Evolutionary conservation across 1,140 invertebrate species (phyloP).

Genomic region (Temnothorax curvispinosus): DNA sequence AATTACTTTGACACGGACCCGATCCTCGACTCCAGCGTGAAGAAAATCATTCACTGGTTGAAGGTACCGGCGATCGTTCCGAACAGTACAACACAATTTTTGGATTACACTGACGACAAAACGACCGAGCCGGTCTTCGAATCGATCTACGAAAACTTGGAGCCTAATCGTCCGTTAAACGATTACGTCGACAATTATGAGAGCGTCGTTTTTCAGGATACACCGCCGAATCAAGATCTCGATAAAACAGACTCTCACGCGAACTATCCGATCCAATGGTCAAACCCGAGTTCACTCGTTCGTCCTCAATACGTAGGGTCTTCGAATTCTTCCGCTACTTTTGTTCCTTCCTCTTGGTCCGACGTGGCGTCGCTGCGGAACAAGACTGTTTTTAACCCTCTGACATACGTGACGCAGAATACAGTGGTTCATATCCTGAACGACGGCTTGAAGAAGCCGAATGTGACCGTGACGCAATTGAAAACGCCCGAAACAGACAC

Average conservation of each 20-base stretch:
- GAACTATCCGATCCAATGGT: neutral
- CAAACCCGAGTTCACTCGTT: neutral
- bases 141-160: slow-evolving; percentile 69
- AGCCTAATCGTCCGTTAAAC: slow-evolving; percentile 72
- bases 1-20: slow-evolving; percentile 36
- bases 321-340: neutral
- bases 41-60: slow-evolving; percentile 79
- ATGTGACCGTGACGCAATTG: slow-evolving; percentile 69
- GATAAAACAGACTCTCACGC: neutral
- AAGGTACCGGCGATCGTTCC: slow-evolving; percentile 74
- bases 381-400: slow-evolving; percentile 46
- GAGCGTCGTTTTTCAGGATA: neutral
- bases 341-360: neutral
- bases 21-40: slow-evolving; percentile 58
- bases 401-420: slow-evolving; percentile 80
- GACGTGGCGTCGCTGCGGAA: neutral
- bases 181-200: slow-evolving; percentile 7
- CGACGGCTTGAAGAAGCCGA: slow-evolving; percentile 70
- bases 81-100: slow-evolving; percentile 65
- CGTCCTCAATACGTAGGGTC: neutral
- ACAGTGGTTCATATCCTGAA: slow-evolving; percentile 82
- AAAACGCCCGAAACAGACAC: slow-evolving; percentile 41
- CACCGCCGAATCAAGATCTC: neutral
- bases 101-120: slow-evolving; percentile 42
- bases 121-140: slow-evolving; percentile 62